Percentiles rank a stretch among this genome's conserved stretches.
phyloP scores from a whole-genome alignment of 2,113 vertebrate genomes.

The Bathybates hornii region DNA sequence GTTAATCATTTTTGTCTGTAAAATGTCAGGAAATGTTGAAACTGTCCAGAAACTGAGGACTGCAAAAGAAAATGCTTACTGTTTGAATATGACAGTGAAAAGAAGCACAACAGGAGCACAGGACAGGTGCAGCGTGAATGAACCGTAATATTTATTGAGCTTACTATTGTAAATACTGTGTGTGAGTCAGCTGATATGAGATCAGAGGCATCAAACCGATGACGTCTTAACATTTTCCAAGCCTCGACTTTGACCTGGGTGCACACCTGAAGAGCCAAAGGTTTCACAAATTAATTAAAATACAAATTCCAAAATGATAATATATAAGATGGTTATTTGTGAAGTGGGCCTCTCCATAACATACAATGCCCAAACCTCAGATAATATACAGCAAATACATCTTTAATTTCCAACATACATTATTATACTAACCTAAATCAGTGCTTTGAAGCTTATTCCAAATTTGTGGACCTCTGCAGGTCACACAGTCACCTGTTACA shows the following conservation, averaged over 20 bases:
- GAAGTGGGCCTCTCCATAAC: neutral
- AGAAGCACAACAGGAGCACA: neutral
- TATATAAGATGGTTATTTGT: neutral
- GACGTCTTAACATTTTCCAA: neutral
- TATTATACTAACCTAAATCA: neutral
- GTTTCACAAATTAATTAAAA: neutral
- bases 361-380: neutral
- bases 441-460: neutral
- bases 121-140: neutral
- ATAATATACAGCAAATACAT: neutral
- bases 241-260: neutral
- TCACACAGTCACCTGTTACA: neutral
- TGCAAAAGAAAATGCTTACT: neutral
- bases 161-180: neutral
- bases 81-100: neutral
- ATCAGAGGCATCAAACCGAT: neutral
- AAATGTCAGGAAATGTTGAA: neutral
- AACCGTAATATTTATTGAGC: neutral
- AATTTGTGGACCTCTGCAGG: neutral
- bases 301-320: neutral
- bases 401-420: neutral
- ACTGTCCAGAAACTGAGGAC: neutral
- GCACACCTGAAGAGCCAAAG: neutral
- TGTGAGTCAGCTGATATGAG: neutral
- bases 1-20: neutral